Conservation (phyloP, 2,113 vertebrate species). For the Odocoileus hemionus region DNA sequence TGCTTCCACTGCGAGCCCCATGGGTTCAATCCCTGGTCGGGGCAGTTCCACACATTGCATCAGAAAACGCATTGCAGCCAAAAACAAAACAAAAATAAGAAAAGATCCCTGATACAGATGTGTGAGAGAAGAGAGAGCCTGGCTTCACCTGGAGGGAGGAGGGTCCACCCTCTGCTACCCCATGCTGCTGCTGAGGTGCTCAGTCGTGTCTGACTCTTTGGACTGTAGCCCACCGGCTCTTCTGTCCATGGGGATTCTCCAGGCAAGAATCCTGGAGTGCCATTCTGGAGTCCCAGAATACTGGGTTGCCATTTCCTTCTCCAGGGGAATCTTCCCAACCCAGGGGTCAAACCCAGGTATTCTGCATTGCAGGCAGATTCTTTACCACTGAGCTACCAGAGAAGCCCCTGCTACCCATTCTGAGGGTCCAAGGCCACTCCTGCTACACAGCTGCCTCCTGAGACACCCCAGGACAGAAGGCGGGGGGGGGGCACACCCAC, state of each 20-base stretch:
- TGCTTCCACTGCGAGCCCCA: rapidly evolving
- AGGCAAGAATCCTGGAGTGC: not conserved
- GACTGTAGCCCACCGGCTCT: not conserved
- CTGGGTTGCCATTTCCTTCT: not conserved
- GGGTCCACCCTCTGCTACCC: not conserved
- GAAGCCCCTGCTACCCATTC: not conserved
- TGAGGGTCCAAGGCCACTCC: not conserved
- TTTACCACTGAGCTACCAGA: not conserved
- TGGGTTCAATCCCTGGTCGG: not conserved
- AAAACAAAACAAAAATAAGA: not conserved
- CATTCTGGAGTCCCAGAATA: too few species aligned
- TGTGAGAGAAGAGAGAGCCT: not conserved
- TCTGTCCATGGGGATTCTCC: not conserved
- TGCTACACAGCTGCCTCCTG: not conserved
- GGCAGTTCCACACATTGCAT: not conserved
- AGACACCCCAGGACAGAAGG: not conserved
- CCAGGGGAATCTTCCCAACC: not conserved
- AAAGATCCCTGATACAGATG: not conserved
- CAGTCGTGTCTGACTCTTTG: not conserved
- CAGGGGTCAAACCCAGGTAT: not conserved
- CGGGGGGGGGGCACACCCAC: not conserved
- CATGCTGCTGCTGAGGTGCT: not conserved
- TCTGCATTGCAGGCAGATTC: not conserved
- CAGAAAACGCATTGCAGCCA: rapidly evolving
- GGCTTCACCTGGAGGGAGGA: not conserved